These are phyloP conservation scores for Yasuhikotakia modesta DNA, from an alignment of 2,797 vertebrate species.

Conservation along the genomic window DNA sequence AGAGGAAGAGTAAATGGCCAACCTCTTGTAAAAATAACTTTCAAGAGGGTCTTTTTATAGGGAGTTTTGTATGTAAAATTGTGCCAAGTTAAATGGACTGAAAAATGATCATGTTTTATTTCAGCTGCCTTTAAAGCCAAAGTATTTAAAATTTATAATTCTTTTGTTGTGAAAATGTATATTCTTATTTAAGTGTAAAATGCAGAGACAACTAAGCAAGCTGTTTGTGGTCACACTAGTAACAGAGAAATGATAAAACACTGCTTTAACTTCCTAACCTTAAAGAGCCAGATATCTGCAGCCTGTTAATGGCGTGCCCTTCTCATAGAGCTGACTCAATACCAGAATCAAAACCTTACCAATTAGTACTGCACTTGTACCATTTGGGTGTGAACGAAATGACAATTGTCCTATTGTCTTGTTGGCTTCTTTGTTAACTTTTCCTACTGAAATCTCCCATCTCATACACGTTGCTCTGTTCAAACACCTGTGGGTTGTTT, in stretches of 20 bases:
- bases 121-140: neutral
- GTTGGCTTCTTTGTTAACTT: neutral
- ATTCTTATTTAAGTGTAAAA: neutral
- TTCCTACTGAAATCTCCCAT: constrained; percentile 11
- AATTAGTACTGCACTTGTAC: neutral
- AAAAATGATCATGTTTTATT: neutral
- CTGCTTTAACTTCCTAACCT: no score
- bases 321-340: neutral
- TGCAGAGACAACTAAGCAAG: neutral
- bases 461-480: neutral
- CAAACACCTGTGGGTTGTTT: constrained; percentile 27
- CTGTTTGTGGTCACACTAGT: no score
- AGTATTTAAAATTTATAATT: neutral
- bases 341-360: neutral
- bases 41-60: neutral
- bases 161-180: neutral
- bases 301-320: neutral
- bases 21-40: constrained; percentile 14
- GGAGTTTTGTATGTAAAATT: constrained; percentile 2
- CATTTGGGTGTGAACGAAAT: neutral
- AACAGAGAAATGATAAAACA: no score
- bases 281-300: no score
- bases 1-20: constrained; percentile 13
- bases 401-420: constrained; percentile 13
- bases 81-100: neutral